These are phyloP conservation scores for Odontocerum albicorne DNA, from an alignment of 2,888 invertebrate genomes.

Conservation along the genomic window DNA sequence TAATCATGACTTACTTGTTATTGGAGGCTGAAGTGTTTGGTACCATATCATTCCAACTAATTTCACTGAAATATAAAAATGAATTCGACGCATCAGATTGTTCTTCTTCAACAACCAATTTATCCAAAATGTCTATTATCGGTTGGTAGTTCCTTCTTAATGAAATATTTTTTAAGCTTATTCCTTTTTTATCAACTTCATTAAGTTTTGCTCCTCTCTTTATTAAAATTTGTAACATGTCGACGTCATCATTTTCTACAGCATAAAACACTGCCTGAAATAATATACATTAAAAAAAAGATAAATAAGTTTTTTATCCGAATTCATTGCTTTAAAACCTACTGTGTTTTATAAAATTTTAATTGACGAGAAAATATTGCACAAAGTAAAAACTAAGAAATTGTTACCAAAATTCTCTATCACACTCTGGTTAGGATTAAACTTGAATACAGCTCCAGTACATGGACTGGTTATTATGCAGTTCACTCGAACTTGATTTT, in stretches of 20 bases:
- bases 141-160: background rate
- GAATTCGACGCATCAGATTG: background rate
- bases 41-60: slow-evolving; percentile 1
- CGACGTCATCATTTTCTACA: background rate
- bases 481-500: no score
- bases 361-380: no score
- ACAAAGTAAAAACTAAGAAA: no score
- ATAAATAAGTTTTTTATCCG: no score
- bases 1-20: background rate
- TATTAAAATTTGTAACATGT: slow-evolving; percentile 2
- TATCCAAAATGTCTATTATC: background rate
- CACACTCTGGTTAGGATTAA: no score
- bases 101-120: slow-evolving; percentile 7
- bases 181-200: background rate
- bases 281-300: background rate
- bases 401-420: no score
- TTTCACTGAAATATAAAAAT: background rate
- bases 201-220: slow-evolving; percentile 1
- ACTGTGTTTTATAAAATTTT: no score
- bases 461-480: no score
- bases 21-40: background rate
- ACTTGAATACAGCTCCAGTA: no score
- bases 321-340: no score
- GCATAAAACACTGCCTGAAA: slow-evolving; percentile 17
- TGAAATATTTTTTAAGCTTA: background rate